phyloP scores from a whole-genome alignment of 92 coral and sea anemone genomes.

The Bergia puertoricense region DNA sequence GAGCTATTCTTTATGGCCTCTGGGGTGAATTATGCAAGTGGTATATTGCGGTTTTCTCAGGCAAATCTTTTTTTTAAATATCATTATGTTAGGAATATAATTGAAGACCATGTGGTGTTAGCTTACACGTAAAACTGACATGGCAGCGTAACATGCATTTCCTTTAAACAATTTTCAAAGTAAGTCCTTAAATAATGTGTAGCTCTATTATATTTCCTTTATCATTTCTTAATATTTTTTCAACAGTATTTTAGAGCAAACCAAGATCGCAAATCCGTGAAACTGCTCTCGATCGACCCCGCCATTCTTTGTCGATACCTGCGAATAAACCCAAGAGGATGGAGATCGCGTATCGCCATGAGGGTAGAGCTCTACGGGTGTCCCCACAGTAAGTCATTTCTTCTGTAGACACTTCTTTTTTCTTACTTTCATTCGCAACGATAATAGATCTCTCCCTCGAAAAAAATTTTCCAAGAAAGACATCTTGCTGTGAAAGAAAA shows the following conservation, averaged over 20 bases:
- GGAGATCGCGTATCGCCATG: conserved; percentile 36
- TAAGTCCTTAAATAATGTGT: too few species aligned
- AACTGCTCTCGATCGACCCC: neutral
- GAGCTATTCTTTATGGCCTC: too few species aligned
- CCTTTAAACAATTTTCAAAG: too few species aligned
- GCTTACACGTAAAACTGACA: too few species aligned
- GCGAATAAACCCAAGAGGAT: conserved; percentile 12
- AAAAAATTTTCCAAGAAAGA: neutral
- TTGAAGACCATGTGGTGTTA: neutral
- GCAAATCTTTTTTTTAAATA: too few species aligned
- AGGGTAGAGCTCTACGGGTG: conserved; percentile 42
- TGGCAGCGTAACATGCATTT: too few species aligned
- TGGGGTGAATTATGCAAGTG: too few species aligned
- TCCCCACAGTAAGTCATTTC: neutral
- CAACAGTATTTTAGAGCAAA: conserved; percentile 29
- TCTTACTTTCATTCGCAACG: too few species aligned
- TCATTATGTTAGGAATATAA: too few species aligned
- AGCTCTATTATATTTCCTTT: neutral
- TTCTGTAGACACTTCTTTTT: neutral
- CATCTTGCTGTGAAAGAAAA: too few species aligned
- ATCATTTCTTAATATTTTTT: neutral
- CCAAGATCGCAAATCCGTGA: conserved; percentile 34
- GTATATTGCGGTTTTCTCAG: too few species aligned
- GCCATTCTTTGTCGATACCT: conserved; percentile 42
- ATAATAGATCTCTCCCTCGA: too few species aligned